Percentiles rank a stretch among this genome's conserved stretches.
phyloP scores from a whole-genome alignment of 2,113 vertebrate species.

The Murina feae region DNA sequence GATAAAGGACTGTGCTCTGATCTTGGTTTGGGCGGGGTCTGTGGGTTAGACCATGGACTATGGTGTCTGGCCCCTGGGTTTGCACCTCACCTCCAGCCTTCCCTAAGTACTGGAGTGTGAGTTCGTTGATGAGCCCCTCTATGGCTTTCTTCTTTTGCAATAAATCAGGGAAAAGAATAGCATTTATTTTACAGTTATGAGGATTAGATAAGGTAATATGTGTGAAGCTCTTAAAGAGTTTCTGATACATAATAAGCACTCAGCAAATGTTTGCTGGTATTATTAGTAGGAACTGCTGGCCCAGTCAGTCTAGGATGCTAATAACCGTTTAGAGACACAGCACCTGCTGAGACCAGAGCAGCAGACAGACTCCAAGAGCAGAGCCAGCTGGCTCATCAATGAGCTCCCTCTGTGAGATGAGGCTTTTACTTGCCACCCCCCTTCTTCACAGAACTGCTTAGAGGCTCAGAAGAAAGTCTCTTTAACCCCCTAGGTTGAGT shows the following conservation, averaged over 20 bases:
- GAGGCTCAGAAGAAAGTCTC: constrained; percentile 24
- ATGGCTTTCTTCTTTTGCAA: neutral
- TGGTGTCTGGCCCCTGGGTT: neutral
- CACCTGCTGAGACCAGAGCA: constrained; percentile 11
- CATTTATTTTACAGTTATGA: neutral
- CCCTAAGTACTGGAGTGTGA: neutral
- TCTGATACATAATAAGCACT: neutral
- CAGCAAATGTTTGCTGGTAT: neutral
- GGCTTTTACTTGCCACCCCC: neutral
- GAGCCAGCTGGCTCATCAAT: constrained; percentile 50
- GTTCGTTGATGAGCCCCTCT: neutral
- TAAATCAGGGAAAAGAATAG: neutral
- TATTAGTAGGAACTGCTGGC: neutral
- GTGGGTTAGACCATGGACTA: neutral
- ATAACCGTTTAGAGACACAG: neutral
- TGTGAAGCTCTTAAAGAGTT: neutral
- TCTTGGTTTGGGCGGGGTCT: neutral
- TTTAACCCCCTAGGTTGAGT: neutral
- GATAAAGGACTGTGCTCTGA: neutral
- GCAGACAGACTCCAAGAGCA: neutral
- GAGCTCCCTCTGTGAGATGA: neutral
- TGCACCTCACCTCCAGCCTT: neutral
- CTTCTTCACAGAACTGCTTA: constrained; percentile 23
- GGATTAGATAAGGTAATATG: neutral
- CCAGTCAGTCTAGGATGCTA: neutral